Percentiles rank a stretch among this genome's conserved stretches.
Conservation (phyloP, 2,113 vertebrate genomes). For the Electrona antarctica region DNA sequence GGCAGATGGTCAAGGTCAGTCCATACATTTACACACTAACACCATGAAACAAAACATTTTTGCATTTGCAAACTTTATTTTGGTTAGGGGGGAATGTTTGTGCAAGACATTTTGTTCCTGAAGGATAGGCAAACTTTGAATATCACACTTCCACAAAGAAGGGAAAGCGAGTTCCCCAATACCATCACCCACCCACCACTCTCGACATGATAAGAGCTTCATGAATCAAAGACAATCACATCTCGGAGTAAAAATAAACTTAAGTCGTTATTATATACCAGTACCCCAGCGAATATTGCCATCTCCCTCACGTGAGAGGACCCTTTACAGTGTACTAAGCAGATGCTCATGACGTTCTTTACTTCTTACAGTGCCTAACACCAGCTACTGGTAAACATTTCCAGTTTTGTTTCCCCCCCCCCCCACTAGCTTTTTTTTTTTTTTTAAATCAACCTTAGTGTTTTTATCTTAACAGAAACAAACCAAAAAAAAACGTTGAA, state of each 20-base stretch:
- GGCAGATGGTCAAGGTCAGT: background rate
- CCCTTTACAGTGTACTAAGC: constrained; percentile 34
- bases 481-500: too few species aligned
- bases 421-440: too few species aligned
- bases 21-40: background rate
- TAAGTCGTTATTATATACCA: constrained; percentile 1
- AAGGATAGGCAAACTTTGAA: constrained; percentile 77
- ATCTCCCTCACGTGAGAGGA: background rate
- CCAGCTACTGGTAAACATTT: constrained; percentile 47
- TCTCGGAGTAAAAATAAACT: constrained; percentile 33
- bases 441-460: background rate
- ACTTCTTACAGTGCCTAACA: background rate
- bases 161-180: constrained; percentile 55
- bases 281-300: constrained; percentile 20
- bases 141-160: constrained; percentile 76
- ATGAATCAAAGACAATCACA: constrained; percentile 22
- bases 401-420: background rate
- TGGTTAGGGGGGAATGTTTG: constrained; percentile 82
- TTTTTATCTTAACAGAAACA: background rate
- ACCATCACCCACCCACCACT: constrained; percentile 26
- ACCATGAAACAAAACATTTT: constrained; percentile 8
- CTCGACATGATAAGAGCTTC: constrained; percentile 21
- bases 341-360: background rate
- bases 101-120: constrained; percentile 81
- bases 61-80: constrained; percentile 83